A percentile compares a stretch with the other conserved stretches of the same genome.
phyloP scores from a whole-genome alignment of 1,140 invertebrate species.

The Calosoma granatense region DNA sequence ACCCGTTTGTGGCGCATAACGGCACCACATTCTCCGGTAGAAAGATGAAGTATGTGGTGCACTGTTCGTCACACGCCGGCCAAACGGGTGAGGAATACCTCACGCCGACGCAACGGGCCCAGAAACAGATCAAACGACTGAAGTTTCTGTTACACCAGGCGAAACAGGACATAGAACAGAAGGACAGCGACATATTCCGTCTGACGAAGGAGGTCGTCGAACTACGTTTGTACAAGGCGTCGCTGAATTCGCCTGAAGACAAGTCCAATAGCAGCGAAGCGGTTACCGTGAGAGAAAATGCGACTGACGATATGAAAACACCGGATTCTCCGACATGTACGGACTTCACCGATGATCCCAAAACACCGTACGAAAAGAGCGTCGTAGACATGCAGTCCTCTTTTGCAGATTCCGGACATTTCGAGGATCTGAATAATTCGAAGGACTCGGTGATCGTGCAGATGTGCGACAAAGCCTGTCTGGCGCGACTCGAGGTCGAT shows the following conservation, averaged over 20 bases:
- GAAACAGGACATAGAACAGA: slow-evolving; percentile 62
- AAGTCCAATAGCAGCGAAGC: slow-evolving; percentile 62
- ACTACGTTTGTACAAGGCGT: slow-evolving; percentile 64
- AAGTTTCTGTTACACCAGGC: slow-evolving; percentile 61
- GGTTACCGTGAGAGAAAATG: slow-evolving; percentile 57
- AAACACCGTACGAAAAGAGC: slow-evolving; percentile 20
- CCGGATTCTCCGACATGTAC: slow-evolving; percentile 3
- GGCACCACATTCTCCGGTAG: slow-evolving; percentile 61
- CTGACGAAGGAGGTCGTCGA: slow-evolving; percentile 76
- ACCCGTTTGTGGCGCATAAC: slow-evolving; percentile 67
- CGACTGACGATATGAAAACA: slow-evolving; percentile 39
- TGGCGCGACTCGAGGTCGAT: slow-evolving; percentile 40
- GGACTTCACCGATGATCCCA: slow-evolving; percentile 11
- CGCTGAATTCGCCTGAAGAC: slow-evolving; percentile 58
- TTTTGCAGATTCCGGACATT: slow-evolving; percentile 74
- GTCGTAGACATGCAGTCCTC: slow-evolving; percentile 51
- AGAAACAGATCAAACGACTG: slow-evolving; percentile 61
- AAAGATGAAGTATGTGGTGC: slow-evolving; percentile 53
- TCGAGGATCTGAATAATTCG: slow-evolving; percentile 66
- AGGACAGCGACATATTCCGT: slow-evolving; percentile 68
- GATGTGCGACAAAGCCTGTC: slow-evolving; percentile 42
- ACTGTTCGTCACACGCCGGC: slow-evolving; percentile 67
- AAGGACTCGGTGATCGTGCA: slow-evolving; percentile 52
- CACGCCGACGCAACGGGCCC: slow-evolving; percentile 74
- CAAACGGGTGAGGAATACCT: slow-evolving; percentile 67